These are phyloP conservation scores for Cirrhinus mrigala DNA, from an alignment of 2,797 vertebrate genomes.

Conservation along the genomic window DNA sequence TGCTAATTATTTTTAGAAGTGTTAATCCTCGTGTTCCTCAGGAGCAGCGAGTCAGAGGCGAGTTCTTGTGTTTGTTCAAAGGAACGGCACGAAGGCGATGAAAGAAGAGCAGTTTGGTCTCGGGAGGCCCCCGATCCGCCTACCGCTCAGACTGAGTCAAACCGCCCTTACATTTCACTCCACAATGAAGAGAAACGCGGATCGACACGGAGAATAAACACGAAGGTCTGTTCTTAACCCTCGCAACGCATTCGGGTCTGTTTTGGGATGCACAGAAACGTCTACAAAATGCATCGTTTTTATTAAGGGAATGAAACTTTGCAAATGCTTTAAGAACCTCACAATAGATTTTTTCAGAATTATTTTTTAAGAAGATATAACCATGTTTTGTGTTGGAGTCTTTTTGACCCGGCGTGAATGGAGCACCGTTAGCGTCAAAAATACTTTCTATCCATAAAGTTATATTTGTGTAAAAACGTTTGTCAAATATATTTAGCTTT, in stretches of 20 bases:
- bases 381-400: no score
- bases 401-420: no score
- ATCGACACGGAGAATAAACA: background rate
- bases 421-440: no score
- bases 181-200: background rate
- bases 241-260: background rate
- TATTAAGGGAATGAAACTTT: background rate
- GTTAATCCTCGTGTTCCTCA: slow-evolving; percentile 56
- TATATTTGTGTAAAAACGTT: background rate
- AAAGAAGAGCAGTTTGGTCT: slow-evolving; percentile 74
- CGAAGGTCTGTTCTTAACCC: background rate
- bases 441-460: no score
- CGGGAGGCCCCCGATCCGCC: slow-evolving; percentile 62
- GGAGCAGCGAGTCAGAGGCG: slow-evolving; percentile 50
- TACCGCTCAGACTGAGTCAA: slow-evolving; percentile 58
- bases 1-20: slow-evolving; percentile 62
- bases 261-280: background rate
- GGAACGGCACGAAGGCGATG: slow-evolving; percentile 71
- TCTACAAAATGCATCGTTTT: background rate
- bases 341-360: no score
- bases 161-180: slow-evolving; percentile 43
- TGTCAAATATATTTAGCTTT: background rate
- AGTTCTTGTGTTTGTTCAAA: slow-evolving; percentile 73
- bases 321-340: background rate
- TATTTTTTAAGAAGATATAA: no score